Base-by-base conservation (phyloP, 2,113 vertebrate species). In the Cichladusa arquata region DNA sequence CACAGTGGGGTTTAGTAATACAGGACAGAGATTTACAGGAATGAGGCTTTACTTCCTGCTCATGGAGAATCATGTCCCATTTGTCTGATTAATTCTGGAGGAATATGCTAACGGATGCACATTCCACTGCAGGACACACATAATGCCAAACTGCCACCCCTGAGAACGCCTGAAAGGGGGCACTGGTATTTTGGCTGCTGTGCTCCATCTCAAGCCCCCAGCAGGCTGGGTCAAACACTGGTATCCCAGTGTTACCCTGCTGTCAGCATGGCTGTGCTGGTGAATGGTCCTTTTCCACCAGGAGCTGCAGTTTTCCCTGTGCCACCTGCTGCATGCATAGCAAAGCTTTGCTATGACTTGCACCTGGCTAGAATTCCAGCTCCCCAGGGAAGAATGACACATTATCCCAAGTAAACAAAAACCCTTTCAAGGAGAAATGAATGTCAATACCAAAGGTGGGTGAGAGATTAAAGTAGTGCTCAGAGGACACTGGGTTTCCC, bases 11-110 rank as follows among this genome's bases (percentile, higher is more conserved):
- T 28, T 45, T 14, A 6, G 51, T 45, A 20, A 65, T 23, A 45
- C 26, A 50, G 66, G 70, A 65, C 25, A 45, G 29, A 58, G 14
- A 90, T 77, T n/a, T 53, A 28, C 62, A 93, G 88, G 67, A 95
- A 84, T 5, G 19, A 86, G 24, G 31, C 86, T 89, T 92, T 31
- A 62, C 79, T 90, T 95, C 81, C 74, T 93, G 78, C 79, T 83
- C 3, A 1, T 28, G 67, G 34, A 62, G 58, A 54, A 66, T 17
- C 42, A 11, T 0, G 5, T 42, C 54, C 66, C 24, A 18, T 5
- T 56, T 58, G 54, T 62, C 28, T 66, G 62, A 48, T 62, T 65
- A 29, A 26, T 53, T 31, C 17, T 77, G 54, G 38, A 82, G 26
- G 42, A 85, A 45, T 33, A 23, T 4, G 50, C 44, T 60, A 26